Conservation (phyloP, 2,113 vertebrate species). For the Globicephala melas region DNA sequence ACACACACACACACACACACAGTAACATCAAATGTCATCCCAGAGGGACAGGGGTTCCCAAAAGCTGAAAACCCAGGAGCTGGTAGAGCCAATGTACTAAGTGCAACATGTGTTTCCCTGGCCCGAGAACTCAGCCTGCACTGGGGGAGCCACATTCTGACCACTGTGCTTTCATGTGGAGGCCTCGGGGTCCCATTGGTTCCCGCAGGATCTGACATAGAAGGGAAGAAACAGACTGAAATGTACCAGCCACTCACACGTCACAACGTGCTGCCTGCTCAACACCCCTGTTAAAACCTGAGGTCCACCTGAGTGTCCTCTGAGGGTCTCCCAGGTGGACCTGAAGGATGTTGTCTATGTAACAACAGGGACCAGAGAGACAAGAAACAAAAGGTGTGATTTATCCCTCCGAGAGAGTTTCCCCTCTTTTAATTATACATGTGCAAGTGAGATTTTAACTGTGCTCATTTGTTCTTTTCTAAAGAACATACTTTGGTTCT, state of each 20-base stretch:
- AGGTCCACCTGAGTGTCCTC: rapidly evolving
- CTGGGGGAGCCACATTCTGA: neutral
- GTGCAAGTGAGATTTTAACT: neutral
- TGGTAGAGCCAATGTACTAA: neutral
- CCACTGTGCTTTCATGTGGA: neutral
- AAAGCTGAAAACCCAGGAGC: neutral
- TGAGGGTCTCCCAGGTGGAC: neutral
- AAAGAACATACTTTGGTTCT: neutral
- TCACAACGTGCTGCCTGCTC: neutral
- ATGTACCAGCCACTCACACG: rapidly evolving
- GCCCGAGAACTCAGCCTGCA: rapidly evolving
- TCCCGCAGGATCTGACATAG: rapidly evolving
- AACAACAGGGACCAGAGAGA: neutral
- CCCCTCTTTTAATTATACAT: rapidly evolving
- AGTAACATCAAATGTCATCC: neutral
- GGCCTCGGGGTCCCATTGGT: neutral
- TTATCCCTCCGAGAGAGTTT: neutral
- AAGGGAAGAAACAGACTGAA: neutral
- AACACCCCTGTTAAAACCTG: rapidly evolving
- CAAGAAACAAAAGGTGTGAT: neutral
- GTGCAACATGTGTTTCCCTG: neutral
- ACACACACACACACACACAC: neutral
- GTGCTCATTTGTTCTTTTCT: neutral
- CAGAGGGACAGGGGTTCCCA: neutral
- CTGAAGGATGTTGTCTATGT: rapidly evolving